phyloP scores from a whole-genome alignment of 2,888 invertebrate species.

The Tipula helvola region DNA sequence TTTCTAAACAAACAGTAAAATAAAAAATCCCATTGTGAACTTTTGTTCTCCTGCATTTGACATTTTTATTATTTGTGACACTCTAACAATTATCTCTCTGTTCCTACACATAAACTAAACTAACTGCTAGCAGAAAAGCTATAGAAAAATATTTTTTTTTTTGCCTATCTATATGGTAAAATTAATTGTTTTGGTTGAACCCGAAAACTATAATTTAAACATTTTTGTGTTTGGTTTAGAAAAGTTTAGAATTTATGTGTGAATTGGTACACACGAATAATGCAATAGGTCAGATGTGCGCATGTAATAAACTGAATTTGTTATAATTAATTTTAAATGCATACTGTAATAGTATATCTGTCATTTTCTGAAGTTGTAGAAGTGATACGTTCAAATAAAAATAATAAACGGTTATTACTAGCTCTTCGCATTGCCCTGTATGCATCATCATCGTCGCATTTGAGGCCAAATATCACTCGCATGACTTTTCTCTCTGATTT shows the following conservation, averaged over 20 bases:
- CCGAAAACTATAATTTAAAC: background rate
- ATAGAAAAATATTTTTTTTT: background rate
- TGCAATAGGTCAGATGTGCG: background rate
- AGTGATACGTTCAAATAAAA: too few species aligned
- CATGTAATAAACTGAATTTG: background rate
- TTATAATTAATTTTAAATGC: background rate
- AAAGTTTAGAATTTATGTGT: conserved; percentile 4
- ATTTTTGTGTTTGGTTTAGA: background rate
- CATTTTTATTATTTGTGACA: background rate
- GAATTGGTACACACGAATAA: background rate
- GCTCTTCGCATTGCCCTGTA: too few species aligned
- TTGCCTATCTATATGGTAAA: background rate
- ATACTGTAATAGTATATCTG: too few species aligned
- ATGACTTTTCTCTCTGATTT: too few species aligned
- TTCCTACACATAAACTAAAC: background rate
- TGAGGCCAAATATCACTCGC: too few species aligned
- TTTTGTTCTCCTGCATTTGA: background rate
- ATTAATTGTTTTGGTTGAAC: background rate
- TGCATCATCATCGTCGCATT: too few species aligned
- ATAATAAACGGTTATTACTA: too few species aligned
- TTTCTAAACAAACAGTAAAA: background rate
- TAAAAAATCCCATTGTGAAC: background rate
- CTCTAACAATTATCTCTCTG: background rate
- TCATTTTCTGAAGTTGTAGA: too few species aligned
- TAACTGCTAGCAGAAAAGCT: background rate